Evolutionary conservation across 2,888 invertebrate species (phyloP).

Genomic region (Anorthoa munda): DNA sequence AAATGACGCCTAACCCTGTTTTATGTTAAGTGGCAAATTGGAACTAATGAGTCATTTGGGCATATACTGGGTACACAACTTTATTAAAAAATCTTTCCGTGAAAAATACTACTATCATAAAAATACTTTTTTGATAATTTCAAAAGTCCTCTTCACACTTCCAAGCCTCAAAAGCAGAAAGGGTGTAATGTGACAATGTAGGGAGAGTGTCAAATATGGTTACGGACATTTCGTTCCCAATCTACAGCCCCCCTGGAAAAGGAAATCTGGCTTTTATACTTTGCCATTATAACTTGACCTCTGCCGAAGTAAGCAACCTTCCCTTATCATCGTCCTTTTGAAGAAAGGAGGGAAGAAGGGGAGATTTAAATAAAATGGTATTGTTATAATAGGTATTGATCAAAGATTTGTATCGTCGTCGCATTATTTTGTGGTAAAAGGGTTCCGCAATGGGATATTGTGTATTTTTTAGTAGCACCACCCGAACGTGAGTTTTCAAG

Average conservation of each 20-base stretch:
- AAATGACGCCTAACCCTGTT: too few species aligned
- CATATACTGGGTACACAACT: too few species aligned
- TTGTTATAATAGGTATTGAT: conserved; percentile 71
- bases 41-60: not conserved
- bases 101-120: too few species aligned
- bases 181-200: conserved; percentile 82
- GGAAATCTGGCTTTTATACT: conserved; percentile 76
- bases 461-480: conserved; percentile 59
- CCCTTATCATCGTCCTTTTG: conserved; percentile 4
- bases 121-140: not conserved
- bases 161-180: conserved; percentile 71
- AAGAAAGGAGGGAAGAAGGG: conserved; percentile 3
- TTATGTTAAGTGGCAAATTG: not conserved
- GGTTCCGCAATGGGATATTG: conserved; percentile 54
- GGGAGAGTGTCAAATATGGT: conserved; percentile 84
- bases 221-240: conserved; percentile 82
- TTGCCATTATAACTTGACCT: conserved; percentile 69
- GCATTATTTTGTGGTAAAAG: conserved; percentile 67
- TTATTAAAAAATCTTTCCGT: not conserved
- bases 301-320: conserved; percentile 12
- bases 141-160: conserved; percentile 68
- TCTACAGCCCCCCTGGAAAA: conserved; percentile 80
- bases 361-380: conserved; percentile 63
- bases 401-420: conserved; percentile 70
- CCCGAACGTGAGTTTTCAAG: conserved; percentile 40